Base-by-base conservation (phyloP, 2,797 vertebrate genomes). In the Streptopelia turtur region DNA sequence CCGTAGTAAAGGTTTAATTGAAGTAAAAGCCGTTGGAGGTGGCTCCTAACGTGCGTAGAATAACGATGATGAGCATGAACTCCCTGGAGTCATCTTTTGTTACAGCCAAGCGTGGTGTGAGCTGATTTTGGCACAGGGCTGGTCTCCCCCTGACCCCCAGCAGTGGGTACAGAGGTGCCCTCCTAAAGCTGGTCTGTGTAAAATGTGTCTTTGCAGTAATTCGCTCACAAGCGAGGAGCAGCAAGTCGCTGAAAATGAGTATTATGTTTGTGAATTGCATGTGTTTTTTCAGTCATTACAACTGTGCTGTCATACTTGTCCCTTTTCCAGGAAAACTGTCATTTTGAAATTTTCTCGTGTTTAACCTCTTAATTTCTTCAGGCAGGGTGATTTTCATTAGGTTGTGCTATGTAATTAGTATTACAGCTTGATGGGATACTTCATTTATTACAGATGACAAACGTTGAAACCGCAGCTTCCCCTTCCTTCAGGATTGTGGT, bases 51-150 rank as follows among this genome's bases (percentile, higher is more conserved):
- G 78, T 94, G 95, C 25, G 3, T 21, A 53, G 91, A 87, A 91
- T 93, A 91, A 43, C 17, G 86, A 93, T 87, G 87, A 50, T 28
- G 72, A 66, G 82, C 61, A 69, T 71, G 6, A 92, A 91, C 77
- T 93, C 87, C 81, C 94, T 22, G 76, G 93, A 93, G 90, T 77
- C 89, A 57, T 59, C 94, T 95, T 93, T 95, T 96, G 89, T 92
- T 89, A 45, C 70, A 53, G 87, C 21, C n/a, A 4, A 87, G 79
- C 3, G 93, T 45, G 74, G 16, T 81, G 87, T 39, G 91, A 57
- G 93, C 84, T 6, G 91, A 41, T 92, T 94, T 88, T 94, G 90
- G 85, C 86, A 88, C 6, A 23, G 82, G 47, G 50, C 80, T 90
- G 53, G 9, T 52, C 70, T 82, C 64, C 74, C 76, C n/a, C 56